phyloP scores from a whole-genome alignment of 2,888 invertebrate species.

The Drosophila buzzatii region DNA sequence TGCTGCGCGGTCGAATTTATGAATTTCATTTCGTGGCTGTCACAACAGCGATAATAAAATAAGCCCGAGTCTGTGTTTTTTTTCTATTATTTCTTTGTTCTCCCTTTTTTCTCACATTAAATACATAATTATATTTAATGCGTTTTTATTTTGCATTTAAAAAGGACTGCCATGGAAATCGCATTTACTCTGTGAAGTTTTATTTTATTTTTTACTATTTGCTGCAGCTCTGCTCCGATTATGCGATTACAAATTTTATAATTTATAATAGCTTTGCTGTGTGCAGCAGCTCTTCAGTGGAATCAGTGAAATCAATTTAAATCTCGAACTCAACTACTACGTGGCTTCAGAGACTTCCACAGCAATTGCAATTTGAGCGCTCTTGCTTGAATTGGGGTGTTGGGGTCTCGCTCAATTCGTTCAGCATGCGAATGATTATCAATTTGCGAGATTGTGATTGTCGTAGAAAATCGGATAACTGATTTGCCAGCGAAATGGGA shows the following conservation, averaged over 20 bases:
- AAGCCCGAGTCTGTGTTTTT: slow-evolving; percentile 23
- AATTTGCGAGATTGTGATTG: slow-evolving; percentile 64
- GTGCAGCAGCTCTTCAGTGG: not conserved
- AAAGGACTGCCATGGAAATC: slow-evolving; percentile 23
- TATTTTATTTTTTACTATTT: not conserved
- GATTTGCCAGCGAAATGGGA: slow-evolving; percentile 28
- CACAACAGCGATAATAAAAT: slow-evolving; percentile 60
- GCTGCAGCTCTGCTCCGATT: slow-evolving; percentile 6
- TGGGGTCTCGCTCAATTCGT: slow-evolving; percentile 15
- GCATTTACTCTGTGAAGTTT: slow-evolving; percentile 32
- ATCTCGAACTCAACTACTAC: slow-evolving; percentile 27
- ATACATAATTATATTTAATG: slow-evolving; percentile 57
- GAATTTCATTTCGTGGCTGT: slow-evolving; percentile 55
- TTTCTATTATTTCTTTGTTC: not conserved
- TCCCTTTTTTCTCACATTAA: slow-evolving; percentile 34
- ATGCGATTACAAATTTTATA: not conserved
- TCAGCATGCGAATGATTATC: slow-evolving; percentile 61
- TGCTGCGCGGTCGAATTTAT: slow-evolving; percentile 40
- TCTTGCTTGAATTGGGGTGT: slow-evolving; percentile 21
- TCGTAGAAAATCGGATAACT: slow-evolving; percentile 35
- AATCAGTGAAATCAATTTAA: slow-evolving; percentile 11
- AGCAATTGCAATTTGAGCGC: slow-evolving; percentile 33
- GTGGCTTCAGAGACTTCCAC: slow-evolving; percentile 24
- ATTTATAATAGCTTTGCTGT: not conserved
- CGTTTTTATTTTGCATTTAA: slow-evolving; percentile 56